Evolutionary conservation across 2,888 invertebrate genomes (phyloP).

Genomic region (Teleogryllus oceanicus): DNA sequence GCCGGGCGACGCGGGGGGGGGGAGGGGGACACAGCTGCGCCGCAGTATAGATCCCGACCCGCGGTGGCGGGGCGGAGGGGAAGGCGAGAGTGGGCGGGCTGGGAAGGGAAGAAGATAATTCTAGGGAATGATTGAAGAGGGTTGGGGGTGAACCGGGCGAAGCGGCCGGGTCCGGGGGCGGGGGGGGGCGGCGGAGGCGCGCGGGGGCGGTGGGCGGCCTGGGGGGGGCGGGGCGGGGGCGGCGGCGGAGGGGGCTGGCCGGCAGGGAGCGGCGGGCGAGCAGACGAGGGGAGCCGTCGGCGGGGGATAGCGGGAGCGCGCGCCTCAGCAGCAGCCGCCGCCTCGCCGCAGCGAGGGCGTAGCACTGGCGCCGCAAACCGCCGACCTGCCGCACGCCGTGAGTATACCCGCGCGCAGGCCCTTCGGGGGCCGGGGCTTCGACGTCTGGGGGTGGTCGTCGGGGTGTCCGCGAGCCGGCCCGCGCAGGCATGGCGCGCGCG

Average conservation of each 20-base stretch:
- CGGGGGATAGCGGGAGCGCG: slow-evolving; percentile 21
- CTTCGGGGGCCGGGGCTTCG: no score
- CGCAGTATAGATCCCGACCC: slow-evolving; percentile 12
- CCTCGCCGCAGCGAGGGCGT: slow-evolving; percentile 34
- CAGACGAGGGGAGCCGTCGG: neutral
- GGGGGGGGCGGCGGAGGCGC: slow-evolving; percentile 19
- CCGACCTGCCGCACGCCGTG: slow-evolving; percentile 38
- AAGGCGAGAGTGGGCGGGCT: slow-evolving; percentile 18
- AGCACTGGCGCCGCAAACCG: slow-evolving; percentile 30
- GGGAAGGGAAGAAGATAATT: neutral
- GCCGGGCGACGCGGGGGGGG: neutral
- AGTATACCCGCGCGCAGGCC: neutral
- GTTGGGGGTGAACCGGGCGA: neutral
- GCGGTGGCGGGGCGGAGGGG: neutral
- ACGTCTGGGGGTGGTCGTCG: slow-evolving; percentile 40
- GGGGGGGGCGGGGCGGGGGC: neutral
- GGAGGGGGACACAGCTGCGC: slow-evolving; percentile 11
- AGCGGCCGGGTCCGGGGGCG: slow-evolving; percentile 22
- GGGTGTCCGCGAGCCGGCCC: slow-evolving; percentile 38
- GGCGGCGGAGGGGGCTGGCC: neutral
- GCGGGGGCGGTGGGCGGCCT: neutral
- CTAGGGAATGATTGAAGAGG: neutral
- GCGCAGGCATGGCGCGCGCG: slow-evolving; percentile 18
- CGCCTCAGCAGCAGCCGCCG: slow-evolving; percentile 19
- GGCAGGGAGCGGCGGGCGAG: neutral